Evolutionary conservation across 2,113 vertebrate species (phyloP), one percentile per base, ranked within the genome.

Genomic region (Procavia capensis): DNA sequence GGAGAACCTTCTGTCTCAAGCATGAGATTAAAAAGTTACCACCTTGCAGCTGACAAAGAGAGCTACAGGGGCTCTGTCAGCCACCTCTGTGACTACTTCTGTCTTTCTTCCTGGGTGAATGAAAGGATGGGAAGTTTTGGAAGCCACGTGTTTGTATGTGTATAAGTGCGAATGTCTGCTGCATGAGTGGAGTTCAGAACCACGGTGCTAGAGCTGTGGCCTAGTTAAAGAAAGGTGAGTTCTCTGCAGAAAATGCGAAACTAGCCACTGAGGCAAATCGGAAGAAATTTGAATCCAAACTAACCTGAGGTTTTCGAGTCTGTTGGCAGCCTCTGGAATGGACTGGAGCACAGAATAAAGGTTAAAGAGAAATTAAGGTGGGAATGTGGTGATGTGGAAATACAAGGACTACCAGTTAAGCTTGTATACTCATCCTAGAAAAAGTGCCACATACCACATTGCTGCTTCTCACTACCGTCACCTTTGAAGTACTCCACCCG

Each of bases 11-110:
- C 27, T 57, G 7, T 61, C 34, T 81, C 85, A 59, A 92, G 47
- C 27, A 57, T 57, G 34, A 96, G 72, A 74, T 10, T 47, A 34
- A 39, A 86, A 86, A 93, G 89, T 76, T n/a, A 70, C n/a, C 50
- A 61, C 63, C n/a, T 47, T 93, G 8, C 43, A 25, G 27, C 63
- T 86, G 50, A 63, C 79, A 95, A 47, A 63, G 85, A 78, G 86
- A 92, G 47, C 20, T 76, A 27, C 50, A n/a, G 43, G 43, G 50
- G 2, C 61, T 66, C 79, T 43, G 72, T 57, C 70, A 84, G 41
- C 47, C 83, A 74, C 66, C 61, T 94, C 78, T 94, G 22, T 50
- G 47, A 5, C 34, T 90, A 31, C 24, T 17, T 10, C 27, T 25
- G 41, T 68, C 72, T 76, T 64, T 86, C 75, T 85, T 39, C 61